These are phyloP conservation scores for Orthosia gothica DNA, from an alignment of 2,888 invertebrate genomes.

Conservation along the genomic window DNA sequence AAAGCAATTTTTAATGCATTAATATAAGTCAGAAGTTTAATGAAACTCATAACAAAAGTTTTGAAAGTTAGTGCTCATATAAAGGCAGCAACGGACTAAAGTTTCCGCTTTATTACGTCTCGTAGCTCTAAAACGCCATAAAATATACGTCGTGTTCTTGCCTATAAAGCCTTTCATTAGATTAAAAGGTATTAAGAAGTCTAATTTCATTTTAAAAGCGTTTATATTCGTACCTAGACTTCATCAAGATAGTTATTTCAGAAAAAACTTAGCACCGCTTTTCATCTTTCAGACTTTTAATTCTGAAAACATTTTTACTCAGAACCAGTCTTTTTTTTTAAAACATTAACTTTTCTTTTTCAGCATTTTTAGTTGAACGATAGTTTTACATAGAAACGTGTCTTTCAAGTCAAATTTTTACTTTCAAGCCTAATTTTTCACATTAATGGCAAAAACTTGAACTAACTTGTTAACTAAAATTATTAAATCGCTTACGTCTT, in stretches of 20 bases:
- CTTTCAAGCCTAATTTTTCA: background rate
- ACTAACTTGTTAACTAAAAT: background rate
- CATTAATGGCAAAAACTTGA: background rate
- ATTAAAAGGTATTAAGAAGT: slow-evolving; percentile 46
- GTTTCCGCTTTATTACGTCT: slow-evolving; percentile 58
- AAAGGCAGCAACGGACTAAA: slow-evolving; percentile 46
- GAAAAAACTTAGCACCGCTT: background rate
- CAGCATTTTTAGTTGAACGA: background rate
- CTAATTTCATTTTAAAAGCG: slow-evolving; percentile 20
- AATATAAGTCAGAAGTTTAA: background rate
- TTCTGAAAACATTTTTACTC: background rate
- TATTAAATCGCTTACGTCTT: background rate
- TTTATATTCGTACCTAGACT: background rate
- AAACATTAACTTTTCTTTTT: background rate
- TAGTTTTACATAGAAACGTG: background rate
- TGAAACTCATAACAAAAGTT: slow-evolving; percentile 43
- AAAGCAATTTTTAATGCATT: background rate
- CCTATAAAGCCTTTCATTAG: slow-evolving; percentile 50
- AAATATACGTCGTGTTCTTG: slow-evolving; percentile 49
- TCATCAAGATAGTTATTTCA: background rate
- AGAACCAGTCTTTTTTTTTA: background rate
- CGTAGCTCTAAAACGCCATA: slow-evolving; percentile 54
- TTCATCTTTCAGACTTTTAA: background rate
- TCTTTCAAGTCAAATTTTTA: background rate
- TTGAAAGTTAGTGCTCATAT: slow-evolving; percentile 53